phyloP scores from a whole-genome alignment of 2,113 vertebrate genomes.

The Indri indri region DNA sequence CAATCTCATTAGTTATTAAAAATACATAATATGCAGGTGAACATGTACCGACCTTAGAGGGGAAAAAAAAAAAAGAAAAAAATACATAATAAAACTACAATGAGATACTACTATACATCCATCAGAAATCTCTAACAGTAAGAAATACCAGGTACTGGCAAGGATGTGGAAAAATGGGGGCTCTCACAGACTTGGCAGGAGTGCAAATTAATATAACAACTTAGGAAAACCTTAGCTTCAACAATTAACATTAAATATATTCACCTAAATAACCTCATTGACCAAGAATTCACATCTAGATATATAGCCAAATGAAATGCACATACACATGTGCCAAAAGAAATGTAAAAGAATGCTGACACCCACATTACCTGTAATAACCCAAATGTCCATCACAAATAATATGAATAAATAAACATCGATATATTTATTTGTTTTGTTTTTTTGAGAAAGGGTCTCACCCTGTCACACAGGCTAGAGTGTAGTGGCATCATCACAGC shows the following conservation, averaged over 20 bases:
- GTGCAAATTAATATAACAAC: not conserved
- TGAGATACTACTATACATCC: not conserved
- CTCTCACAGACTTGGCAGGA: not conserved
- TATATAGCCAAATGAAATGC: not conserved
- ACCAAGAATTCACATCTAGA: not conserved
- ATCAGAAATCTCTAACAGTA: not conserved
- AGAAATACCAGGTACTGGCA: not conserved
- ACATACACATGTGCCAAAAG: not conserved
- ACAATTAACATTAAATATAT: not conserved
- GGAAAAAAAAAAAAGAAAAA: too few species aligned
- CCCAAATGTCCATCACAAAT: not conserved
- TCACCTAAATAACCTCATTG: not conserved
- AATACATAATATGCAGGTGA: not conserved
- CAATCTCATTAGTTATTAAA: not conserved
- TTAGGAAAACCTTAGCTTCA: not conserved
- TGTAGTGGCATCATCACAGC: too few species aligned
- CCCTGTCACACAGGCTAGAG: too few species aligned
- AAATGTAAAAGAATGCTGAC: not conserved
- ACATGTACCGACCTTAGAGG: too few species aligned
- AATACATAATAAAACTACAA: not conserved
- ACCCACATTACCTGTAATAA: not conserved
- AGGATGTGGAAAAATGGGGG: not conserved
- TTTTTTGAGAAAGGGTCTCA: too few species aligned
- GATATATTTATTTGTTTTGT: not conserved
- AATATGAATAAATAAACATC: not conserved